Percentiles rank a stretch among this genome's conserved stretches.
Evolutionary conservation across 2,888 invertebrate species (phyloP).

Genomic region (Spodoptera littoralis): DNA sequence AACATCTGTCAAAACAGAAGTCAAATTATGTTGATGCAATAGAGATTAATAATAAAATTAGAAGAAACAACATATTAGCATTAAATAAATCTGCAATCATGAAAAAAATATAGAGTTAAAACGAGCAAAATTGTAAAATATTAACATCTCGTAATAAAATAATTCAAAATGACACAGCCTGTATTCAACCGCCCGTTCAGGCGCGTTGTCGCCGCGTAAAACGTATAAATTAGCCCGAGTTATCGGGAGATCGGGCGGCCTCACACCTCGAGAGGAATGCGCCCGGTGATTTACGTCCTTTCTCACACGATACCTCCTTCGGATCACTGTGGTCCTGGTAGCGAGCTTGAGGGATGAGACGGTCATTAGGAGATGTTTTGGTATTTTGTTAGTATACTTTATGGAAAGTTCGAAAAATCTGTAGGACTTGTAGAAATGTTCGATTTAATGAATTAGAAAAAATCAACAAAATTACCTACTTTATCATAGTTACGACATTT

Average conservation of each 20-base stretch:
- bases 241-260: conserved; percentile 86
- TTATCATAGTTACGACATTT: too few relatives aligned
- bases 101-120: background rate
- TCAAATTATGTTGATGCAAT: too few relatives aligned
- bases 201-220: conserved; percentile 87
- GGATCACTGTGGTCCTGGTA: conserved; percentile 78
- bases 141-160: conserved; percentile 4
- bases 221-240: conserved; percentile 86
- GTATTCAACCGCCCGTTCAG: conserved; percentile 67
- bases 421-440: too few relatives aligned
- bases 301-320: conserved; percentile 76
- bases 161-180: conserved; percentile 54
- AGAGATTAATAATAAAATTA: too few relatives aligned
- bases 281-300: conserved; percentile 79
- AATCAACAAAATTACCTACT: too few relatives aligned
- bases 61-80: too few relatives aligned
- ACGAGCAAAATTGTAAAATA: conserved; percentile 10
- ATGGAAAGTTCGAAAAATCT: background rate
- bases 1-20: too few relatives aligned
- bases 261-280: conserved; percentile 88
- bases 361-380: conserved; percentile 31
- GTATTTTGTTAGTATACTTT: conserved; percentile 5
- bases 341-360: conserved; percentile 35
- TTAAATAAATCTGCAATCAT: too few relatives aligned
- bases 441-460: too few relatives aligned